Evolutionary conservation across 1,140 invertebrate genomes (phyloP).

Genomic region (Mactra quadrangularis): DNA sequence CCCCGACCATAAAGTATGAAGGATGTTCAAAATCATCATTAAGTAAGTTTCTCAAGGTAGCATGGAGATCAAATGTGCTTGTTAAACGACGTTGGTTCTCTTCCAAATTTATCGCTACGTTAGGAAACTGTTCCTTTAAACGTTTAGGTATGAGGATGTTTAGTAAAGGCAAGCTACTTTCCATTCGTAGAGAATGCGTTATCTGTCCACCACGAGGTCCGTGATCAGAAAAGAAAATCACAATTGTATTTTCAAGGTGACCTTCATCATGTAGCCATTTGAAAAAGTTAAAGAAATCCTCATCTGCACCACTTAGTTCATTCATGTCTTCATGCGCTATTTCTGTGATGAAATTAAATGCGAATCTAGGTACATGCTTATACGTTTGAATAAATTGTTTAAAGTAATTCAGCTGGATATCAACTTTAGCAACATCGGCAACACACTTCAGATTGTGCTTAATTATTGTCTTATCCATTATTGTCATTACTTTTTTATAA

Average conservation of each 20-base stretch:
- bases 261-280: conserved; percentile 72
- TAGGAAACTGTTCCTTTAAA: conserved; percentile 87
- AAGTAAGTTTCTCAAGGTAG: conserved; percentile 80
- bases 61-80: conserved; percentile 84
- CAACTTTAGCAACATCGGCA: conserved; percentile 52
- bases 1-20: conserved; percentile 73
- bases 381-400: conserved; percentile 64
- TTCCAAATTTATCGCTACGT: conserved; percentile 88
- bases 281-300: conserved; percentile 76
- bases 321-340: conserved; percentile 60
- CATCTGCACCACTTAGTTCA: conserved; percentile 60
- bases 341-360: conserved; percentile 53
- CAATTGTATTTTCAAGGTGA: conserved; percentile 85
- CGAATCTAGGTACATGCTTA: conserved; percentile 51
- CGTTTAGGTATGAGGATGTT: conserved; percentile 90
- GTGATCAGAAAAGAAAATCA: conserved; percentile 96
- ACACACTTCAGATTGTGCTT: conserved; percentile 56
- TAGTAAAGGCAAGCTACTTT: conserved; percentile 94
- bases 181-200: conserved; percentile 90
- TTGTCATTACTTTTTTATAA: neutral
- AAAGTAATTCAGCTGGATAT: conserved; percentile 60
- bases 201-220: conserved; percentile 94
- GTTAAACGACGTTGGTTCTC: conserved; percentile 86
- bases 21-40: conserved; percentile 71
- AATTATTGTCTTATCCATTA: conserved; percentile 52